Base-by-base conservation (phyloP, 2,888 invertebrate genomes). In the Mimumesa dahlbomi region DNA sequence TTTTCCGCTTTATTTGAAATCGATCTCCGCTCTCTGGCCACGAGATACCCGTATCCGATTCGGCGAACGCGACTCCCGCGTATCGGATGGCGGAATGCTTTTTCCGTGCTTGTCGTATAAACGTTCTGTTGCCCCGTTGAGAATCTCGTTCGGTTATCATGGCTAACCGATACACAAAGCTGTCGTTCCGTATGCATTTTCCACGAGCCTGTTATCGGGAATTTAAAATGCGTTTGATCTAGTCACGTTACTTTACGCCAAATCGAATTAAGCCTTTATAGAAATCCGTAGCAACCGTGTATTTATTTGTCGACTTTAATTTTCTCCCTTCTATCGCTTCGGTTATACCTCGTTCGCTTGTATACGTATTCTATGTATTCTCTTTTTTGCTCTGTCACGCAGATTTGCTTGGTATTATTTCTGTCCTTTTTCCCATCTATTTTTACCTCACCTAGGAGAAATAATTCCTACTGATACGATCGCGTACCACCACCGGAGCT, bases 1-100 rank as follows among this genome's bases (percentile, higher is more conserved):
- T 70, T 73, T 77, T 59, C 61, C 67, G 42, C 63, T 80, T 80
- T 77, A 79, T 71, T 74, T 71, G 77, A 81, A 77, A 81, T 80
- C 71, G 78, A 79, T 71, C 71, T 61, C 21, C 36, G 13, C 16
- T 49, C n/a, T 42, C 46, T 16, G 58, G 59, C 56, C 56, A 49
- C 53, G 64, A 58, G 69, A 78, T 70, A 65, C 61, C 67, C 57
- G 57, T 80, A 70, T 73, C 62, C 77, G 64, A 80, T 70, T 77
- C 64, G 52, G 50, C 49, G 54, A 64, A 56, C 54, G 72, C 45
- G 57, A 25, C 38, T 43, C 21, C n/a, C 18, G 56, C 29, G 52
- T 75, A 73, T 76, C 59, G 67, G 50, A 72, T 79, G 22, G 56
- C 36, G 45, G 38, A 71, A 40, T 21, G 52, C 56, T 79, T 79